Evolutionary conservation across 2,888 invertebrate species (phyloP), one percentile per base, ranked within the genome.

Genomic region (Trissolcus japonicus): DNA sequence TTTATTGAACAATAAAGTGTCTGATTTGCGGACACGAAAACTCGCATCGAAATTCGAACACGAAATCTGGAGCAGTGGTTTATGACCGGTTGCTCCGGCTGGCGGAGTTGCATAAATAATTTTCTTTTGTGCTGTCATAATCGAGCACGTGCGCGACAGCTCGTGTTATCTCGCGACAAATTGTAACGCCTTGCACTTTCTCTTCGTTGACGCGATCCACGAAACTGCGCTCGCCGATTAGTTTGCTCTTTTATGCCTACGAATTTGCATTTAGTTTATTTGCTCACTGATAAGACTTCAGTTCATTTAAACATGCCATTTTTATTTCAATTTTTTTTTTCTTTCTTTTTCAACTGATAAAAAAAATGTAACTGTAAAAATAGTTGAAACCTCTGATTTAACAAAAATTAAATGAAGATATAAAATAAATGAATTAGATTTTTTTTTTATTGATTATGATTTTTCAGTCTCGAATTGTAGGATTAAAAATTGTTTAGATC

Each of bases 151-250:
- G 72, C 65, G 40, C 40, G 65, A 53, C 65, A 48, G 59, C 50
- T 73, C 65, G 65, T 73, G 73, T 66, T 73, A 73, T 73, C 66
- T n/a, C 41, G 66, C 66, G 73, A 73, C 73, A 66, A 73, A 73
- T 73, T 66, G 60, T 61, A 55, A 65, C 55, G 41, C 54, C 54
- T 55, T 65, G 43, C 56, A 72, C 73, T 73, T 73, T 73, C 73
- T 73, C 73, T 73, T 73, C 66, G 55, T 73, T 55, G 54, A 9
- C 43, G 17, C 50, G 17, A 59, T 73, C 55, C 65, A 66, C 50
- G 25, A 59, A 65, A 65, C 16, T 19, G 13, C 4, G 46, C n/a
- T n/a, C 51, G 40, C 29, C 21, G 51, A 57, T 62, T 61, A 57
- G 50, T 56, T n/a, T 29, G 50, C 40, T 51, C 14, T 51, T 68